These are phyloP conservation scores for Formica aserva DNA, from an alignment of 2,888 invertebrate genomes.

Conservation along the genomic window DNA sequence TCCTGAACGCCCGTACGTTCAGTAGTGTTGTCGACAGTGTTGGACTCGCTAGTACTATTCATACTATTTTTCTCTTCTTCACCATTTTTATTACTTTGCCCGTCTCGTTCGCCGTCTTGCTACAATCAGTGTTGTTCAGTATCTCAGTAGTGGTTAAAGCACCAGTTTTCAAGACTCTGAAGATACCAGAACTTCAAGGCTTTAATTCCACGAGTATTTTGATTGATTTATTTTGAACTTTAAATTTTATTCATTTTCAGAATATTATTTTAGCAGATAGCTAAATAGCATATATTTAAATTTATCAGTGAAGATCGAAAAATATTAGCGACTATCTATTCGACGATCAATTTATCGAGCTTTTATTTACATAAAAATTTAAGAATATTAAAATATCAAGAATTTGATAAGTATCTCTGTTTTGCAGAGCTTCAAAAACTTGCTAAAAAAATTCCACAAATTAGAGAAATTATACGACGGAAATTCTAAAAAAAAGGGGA, in stretches of 20 bases:
- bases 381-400: not conserved
- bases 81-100: slow-evolving; percentile 68
- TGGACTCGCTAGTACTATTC: slow-evolving; percentile 61
- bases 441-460: not conserved
- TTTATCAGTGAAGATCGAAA: not conserved
- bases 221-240: not conserved
- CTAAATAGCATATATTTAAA: not conserved
- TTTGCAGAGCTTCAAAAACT: not conserved
- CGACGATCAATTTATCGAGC: not conserved
- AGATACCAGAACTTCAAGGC: slow-evolving; percentile 30
- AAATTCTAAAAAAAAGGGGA: not conserved
- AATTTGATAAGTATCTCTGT: not conserved
- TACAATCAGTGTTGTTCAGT: slow-evolving; percentile 78
- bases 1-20: slow-evolving; percentile 43
- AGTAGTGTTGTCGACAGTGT: slow-evolving; percentile 61
- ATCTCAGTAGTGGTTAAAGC: slow-evolving; percentile 42
- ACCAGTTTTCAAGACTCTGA: slow-evolving; percentile 31
- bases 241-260: not conserved
- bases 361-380: not conserved
- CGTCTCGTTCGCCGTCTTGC: slow-evolving; percentile 74
- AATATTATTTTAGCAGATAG: slow-evolving; percentile 4
- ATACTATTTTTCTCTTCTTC: slow-evolving; percentile 62
- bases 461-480: not conserved
- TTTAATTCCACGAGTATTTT: slow-evolving; percentile 14
- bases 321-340: slow-evolving; percentile 22